phyloP scores from a whole-genome alignment of 2,113 vertebrate genomes.

The Mesocricetus auratus region DNA sequence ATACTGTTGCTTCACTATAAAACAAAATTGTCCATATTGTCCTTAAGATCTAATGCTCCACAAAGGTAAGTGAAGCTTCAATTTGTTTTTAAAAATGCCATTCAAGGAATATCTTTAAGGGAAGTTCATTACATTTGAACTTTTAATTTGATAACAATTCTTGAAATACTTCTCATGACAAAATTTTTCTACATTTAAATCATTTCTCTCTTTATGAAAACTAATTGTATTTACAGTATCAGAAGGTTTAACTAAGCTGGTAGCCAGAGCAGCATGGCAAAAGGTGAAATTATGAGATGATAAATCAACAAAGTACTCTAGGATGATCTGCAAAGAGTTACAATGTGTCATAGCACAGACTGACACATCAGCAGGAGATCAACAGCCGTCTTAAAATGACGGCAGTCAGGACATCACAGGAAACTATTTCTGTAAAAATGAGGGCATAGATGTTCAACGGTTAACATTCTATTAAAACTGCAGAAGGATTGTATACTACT shows the following conservation, averaged over 20 bases:
- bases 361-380: neutral
- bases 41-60: neutral
- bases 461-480: constrained; percentile 42
- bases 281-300: neutral
- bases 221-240: neutral
- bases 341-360: neutral
- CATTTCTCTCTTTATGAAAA: neutral
- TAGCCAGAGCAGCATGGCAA: neutral
- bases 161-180: neutral
- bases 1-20: neutral
- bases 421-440: neutral
- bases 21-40: neutral
- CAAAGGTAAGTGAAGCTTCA: neutral
- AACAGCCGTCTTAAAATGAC: neutral
- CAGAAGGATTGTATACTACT: neutral
- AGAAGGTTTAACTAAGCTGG: neutral
- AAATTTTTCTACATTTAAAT: neutral
- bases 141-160: neutral
- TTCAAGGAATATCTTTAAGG: neutral
- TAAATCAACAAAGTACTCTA: neutral
- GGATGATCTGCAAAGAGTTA: neutral
- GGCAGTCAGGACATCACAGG: neutral
- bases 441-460: neutral
- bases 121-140: neutral
- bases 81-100: neutral